These are phyloP conservation scores for Callospermophilus lateralis DNA, from an alignment of 2,113 vertebrate genomes.

Conservation along the genomic window DNA sequence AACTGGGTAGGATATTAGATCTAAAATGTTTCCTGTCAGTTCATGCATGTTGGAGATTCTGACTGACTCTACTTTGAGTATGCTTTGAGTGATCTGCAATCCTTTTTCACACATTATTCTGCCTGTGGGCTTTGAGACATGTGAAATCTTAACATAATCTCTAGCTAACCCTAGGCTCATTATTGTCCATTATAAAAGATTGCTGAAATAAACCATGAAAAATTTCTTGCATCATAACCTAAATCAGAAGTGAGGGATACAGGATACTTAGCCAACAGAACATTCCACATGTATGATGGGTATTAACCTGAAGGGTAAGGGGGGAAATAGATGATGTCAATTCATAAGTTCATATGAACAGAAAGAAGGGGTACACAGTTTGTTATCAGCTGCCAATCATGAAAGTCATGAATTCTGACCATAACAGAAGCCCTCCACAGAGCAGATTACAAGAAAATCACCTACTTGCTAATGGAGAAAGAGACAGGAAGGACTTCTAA, in stretches of 20 bases:
- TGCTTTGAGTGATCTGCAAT: neutral
- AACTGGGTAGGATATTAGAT: neutral
- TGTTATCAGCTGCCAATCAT: neutral
- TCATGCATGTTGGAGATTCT: neutral
- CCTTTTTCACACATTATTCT: neutral
- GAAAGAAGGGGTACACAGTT: neutral
- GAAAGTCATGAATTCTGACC: neutral
- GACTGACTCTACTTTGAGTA: neutral
- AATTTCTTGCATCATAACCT: neutral
- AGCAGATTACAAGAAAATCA: neutral
- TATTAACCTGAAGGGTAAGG: neutral
- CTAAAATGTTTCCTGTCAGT: too few species aligned
- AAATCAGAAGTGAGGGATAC: neutral
- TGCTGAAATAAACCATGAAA: neutral
- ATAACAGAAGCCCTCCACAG: neutral
- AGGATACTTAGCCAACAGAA: neutral
- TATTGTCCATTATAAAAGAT: neutral
- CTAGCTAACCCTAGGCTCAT: neutral
- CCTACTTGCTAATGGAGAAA: neutral
- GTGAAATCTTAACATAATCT: fast-evolving
- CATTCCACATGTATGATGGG: too few species aligned
- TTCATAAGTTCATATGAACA: neutral
- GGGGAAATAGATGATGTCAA: neutral
- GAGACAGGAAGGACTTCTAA: neutral
- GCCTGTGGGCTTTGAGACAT: neutral